Percentiles rank a stretch among this genome's conserved stretches.
Evolutionary conservation across 2,113 vertebrate genomes (phyloP).

Genomic region (Dasyprocta punctata): DNA sequence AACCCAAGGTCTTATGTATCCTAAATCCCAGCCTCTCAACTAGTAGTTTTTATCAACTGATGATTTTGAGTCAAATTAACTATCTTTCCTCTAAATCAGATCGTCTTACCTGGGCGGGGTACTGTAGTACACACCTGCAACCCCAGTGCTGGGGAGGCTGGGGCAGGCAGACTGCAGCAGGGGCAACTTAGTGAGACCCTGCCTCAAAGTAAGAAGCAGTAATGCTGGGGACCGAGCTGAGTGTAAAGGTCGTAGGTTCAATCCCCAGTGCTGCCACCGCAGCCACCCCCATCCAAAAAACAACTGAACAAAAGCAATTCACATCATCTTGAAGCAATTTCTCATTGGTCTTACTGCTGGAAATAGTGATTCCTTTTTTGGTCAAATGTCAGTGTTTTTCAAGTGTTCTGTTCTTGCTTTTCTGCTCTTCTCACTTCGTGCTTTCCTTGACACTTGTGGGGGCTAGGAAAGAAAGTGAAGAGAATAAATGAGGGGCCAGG

Average conservation of each 20-base stretch:
- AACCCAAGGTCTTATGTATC: too few relatives aligned
- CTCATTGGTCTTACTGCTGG: neutral
- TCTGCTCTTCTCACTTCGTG: neutral
- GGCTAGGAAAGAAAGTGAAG: neutral
- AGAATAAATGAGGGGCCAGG: neutral
- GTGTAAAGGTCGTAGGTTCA: neutral
- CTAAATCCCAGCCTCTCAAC: too few relatives aligned
- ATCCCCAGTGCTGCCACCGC: neutral
- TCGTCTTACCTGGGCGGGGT: neutral
- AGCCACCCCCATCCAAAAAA: neutral
- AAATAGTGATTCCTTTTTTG: neutral
- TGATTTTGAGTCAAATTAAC: neutral
- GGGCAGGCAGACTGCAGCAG: neutral
- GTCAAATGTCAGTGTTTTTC: neutral
- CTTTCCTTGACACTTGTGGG: neutral
- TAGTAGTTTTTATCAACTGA: neutral
- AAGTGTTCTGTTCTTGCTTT: constrained; percentile 46
- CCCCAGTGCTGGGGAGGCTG: neutral
- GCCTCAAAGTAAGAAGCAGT: neutral
- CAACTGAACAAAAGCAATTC: neutral
- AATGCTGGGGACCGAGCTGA: neutral
- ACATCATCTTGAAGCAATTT: neutral
- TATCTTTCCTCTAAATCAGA: neutral
- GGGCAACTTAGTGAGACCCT: neutral
- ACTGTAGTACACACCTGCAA: neutral